phyloP scores from a whole-genome alignment of 2,888 invertebrate species.

The Tiliacea aurago region DNA sequence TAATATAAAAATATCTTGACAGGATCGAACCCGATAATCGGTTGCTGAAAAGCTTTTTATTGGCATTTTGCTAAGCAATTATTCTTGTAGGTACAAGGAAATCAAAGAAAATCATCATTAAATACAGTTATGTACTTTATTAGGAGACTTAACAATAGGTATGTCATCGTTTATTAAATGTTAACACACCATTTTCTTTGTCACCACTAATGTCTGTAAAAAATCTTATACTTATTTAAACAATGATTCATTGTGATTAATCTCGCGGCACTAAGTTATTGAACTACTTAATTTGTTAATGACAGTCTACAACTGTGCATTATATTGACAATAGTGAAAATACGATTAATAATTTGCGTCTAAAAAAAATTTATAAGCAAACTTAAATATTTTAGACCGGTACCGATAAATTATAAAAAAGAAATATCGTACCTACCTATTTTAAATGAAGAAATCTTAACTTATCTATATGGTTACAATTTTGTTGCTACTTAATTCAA shows the following conservation, averaged over 20 bases:
- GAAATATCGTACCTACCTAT: slow-evolving; percentile 65
- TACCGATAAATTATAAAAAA: slow-evolving; percentile 52
- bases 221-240: slow-evolving; percentile 77
- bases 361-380: slow-evolving; percentile 34
- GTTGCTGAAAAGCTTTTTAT: not conserved
- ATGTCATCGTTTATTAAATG: slow-evolving; percentile 81
- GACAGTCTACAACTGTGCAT: slow-evolving; percentile 69
- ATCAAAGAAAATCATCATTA: slow-evolving; percentile 68
- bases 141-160: slow-evolving; percentile 87
- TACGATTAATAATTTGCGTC: slow-evolving; percentile 46
- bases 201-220: slow-evolving; percentile 84
- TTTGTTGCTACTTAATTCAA: slow-evolving; percentile 51
- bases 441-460: slow-evolving; percentile 59
- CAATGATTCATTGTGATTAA: slow-evolving; percentile 67
- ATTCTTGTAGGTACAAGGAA: not conserved
- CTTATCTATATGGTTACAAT: slow-evolving; percentile 49
- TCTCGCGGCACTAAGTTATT: slow-evolving; percentile 68
- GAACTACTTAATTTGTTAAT: slow-evolving; percentile 66
- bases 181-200: slow-evolving; percentile 84
- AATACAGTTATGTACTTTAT: slow-evolving; percentile 89
- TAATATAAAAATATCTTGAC: not conserved
- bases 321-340: slow-evolving; percentile 53
- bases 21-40: not conserved
- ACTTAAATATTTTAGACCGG: slow-evolving; percentile 54
- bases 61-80: too few species aligned